These are phyloP conservation scores for Dipodomys ordii DNA, from an alignment of 2,113 vertebrate genomes.

Conservation along the genomic window DNA sequence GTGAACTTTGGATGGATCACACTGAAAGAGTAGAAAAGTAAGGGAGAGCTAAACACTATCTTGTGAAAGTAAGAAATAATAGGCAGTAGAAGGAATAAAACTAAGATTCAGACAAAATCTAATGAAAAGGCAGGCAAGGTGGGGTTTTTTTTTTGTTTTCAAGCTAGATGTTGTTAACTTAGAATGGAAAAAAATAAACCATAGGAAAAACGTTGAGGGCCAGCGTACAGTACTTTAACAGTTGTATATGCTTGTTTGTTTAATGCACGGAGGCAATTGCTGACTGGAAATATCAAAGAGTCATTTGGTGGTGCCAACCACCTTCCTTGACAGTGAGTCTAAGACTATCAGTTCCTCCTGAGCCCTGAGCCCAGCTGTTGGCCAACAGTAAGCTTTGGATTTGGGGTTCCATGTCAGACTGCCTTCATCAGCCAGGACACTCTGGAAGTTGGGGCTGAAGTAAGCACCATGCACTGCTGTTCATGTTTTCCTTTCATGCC, in stretches of 20 bases:
- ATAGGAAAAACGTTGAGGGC: not conserved
- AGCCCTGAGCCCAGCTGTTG: not conserved
- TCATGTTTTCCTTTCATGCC: not conserved
- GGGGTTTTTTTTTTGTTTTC: too few relatives aligned
- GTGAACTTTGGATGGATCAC: not conserved
- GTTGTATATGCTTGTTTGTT: not conserved
- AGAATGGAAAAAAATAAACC: not conserved
- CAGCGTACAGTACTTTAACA: not conserved
- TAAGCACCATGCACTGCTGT: not conserved
- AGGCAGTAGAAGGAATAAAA: not conserved
- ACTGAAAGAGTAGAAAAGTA: not conserved
- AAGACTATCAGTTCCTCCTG: not conserved
- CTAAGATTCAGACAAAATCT: not conserved
- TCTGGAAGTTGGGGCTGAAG: not conserved
- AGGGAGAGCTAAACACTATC: not conserved
- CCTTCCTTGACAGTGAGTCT: not conserved
- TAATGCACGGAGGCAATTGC: not conserved
- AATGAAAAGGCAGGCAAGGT: not conserved
- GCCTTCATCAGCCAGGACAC: not conserved
- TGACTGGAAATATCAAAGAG: not conserved
- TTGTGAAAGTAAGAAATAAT: slow-evolving; percentile 20
- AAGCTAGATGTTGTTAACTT: not conserved
- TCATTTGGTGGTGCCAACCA: not conserved
- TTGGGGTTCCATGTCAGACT: not conserved
- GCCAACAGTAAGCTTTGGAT: not conserved